Base-by-base conservation (phyloP, 2,888 invertebrate genomes). In the Melitaea athalia region DNA sequence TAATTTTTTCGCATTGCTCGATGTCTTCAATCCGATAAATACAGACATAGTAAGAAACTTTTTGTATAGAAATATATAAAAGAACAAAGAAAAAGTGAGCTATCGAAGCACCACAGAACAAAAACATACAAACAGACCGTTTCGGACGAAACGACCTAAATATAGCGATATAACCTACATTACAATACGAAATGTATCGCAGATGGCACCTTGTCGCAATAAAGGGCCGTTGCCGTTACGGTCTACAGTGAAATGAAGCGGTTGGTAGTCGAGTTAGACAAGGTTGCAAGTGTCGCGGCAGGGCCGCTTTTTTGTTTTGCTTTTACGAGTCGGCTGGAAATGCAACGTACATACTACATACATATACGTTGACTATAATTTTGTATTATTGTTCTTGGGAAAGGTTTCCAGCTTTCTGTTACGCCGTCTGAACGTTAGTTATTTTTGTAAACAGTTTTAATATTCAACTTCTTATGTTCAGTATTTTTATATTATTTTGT, bases 281-380 rank as follows among this genome's bases (percentile, higher is more conserved):
- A 81, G 84, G 88, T 86, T 87, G 84, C 82, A 87, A 84, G 81
- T 80, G 78, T 72, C 68, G 70, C 74, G 77, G 81, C 86, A 84
- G 86, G 85, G 84, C 85, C 78, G 80, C 85, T 87, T 89, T 87
- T 91, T 91, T 60, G 85, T 84, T 85, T 82, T 80, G 79, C 75
- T 87, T 88, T 86, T 85, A 88, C 81, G 81, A 86, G 83, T 79
- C 79, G 87, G 84, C 87, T 89, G 87, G 87, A 86, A 87, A 87
- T 85, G 86, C 86, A 85, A 83, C 86, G 83, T 83, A 81, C 79
- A 79, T 73, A 77, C 71, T 83, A 81, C 79, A 79, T 73, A 77
- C 71, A 72, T 79, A 79, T 78, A 71, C 79, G 65, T 71, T 72
- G 64, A 74, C 73, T 77, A 75, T 76, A 74, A 75, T 76, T 76